Percentiles rank a stretch among this genome's conserved stretches.
Evolutionary conservation across 2,888 invertebrate species (phyloP).

Genomic region (Holacanthella duospinosa): DNA sequence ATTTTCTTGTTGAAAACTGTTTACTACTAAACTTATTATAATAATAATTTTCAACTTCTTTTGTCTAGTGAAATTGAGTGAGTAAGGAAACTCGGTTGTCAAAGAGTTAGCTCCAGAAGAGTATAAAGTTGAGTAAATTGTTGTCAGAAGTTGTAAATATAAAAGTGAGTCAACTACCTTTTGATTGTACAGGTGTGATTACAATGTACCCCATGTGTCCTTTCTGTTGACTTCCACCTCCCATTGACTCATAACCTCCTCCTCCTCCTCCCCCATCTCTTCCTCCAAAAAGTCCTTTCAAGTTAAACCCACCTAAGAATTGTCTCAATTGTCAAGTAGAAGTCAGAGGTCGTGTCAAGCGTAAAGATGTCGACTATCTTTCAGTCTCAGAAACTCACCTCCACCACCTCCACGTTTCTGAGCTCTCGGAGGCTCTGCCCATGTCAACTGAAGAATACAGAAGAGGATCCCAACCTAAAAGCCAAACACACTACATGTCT

Average conservation of each 20-base stretch:
- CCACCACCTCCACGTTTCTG: conserved; percentile 6
- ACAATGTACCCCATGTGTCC: conserved; percentile 7
- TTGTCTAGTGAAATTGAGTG: background rate
- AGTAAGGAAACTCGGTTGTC: background rate
- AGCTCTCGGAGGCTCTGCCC: background rate
- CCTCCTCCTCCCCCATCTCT: conserved; percentile 3
- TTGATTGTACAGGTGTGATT: conserved; percentile 7
- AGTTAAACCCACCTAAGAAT: background rate
- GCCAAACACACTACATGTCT: background rate
- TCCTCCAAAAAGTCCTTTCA: background rate
- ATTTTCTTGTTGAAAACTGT: too few relatives aligned
- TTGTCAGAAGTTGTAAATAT: too few relatives aligned
- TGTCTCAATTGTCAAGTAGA: background rate
- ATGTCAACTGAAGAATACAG: background rate
- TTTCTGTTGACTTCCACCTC: background rate
- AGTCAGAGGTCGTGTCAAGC: background rate
- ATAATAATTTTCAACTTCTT: too few relatives aligned
- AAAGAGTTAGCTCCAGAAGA: too few relatives aligned
- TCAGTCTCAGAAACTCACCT: too few relatives aligned
- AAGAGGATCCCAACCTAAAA: background rate
- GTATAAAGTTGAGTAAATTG: too few relatives aligned
- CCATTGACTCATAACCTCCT: too few relatives aligned
- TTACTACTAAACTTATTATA: too few relatives aligned
- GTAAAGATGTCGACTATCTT: background rate
- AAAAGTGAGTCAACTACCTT: background rate